Evolutionary conservation across 2,888 invertebrate species (phyloP).

Genomic region (Aporophyla nigra): DNA sequence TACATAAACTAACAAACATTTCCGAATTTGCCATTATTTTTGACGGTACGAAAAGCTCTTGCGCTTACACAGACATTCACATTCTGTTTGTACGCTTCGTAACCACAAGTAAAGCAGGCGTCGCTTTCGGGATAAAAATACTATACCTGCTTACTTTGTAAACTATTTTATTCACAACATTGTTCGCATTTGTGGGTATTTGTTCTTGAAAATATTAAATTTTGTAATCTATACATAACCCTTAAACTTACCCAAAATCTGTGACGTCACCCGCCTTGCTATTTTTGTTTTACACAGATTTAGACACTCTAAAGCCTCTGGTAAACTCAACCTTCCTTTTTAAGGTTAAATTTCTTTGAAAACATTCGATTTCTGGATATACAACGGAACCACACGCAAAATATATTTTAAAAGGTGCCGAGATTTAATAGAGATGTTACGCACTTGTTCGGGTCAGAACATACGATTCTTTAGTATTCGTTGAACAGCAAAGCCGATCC

Average conservation of each 20-base stretch:
- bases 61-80: too few relatives aligned
- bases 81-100: too few relatives aligned
- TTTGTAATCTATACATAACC: neutral
- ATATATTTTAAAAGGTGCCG: conserved; percentile 78
- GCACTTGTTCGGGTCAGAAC: neutral
- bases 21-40: too few relatives aligned
- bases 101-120: too few relatives aligned
- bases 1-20: too few relatives aligned
- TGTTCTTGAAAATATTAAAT: neutral
- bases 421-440: conserved; percentile 71
- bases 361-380: conserved; percentile 23
- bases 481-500: neutral
- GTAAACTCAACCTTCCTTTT: neutral
- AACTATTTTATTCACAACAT: neutral
- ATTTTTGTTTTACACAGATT: neutral
- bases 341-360: conserved; percentile 9
- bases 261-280: neutral
- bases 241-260: neutral
- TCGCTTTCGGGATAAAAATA: neutral
- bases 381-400: conserved; percentile 1
- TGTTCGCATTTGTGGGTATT: neutral
- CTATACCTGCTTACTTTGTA: neutral
- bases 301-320: neutral
- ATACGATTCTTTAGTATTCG: neutral
- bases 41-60: too few relatives aligned